These are phyloP conservation scores for Calameuta idolon DNA, from an alignment of 2,888 invertebrate species.

Conservation along the genomic window DNA sequence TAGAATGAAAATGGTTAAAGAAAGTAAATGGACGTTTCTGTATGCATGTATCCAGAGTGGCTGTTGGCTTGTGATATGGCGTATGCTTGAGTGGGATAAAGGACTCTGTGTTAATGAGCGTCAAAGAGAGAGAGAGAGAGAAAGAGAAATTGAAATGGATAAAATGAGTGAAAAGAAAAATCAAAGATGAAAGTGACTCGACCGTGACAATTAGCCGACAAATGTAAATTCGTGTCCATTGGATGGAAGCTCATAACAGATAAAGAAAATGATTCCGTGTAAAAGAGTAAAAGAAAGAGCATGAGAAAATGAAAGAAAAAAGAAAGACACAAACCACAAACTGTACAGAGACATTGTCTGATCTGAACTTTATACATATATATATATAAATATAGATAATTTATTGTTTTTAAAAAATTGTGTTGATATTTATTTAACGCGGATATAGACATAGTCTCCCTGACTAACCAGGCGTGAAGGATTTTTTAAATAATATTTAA, in stretches of 20 bases:
- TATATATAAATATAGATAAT: conserved; percentile 61
- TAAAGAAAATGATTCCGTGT: too few species aligned
- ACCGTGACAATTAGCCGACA: too few species aligned
- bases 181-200: too few species aligned
- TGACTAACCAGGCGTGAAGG: too few species aligned
- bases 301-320: neutral
- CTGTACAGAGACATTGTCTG: conserved; percentile 64
- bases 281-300: neutral
- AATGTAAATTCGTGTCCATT: too few species aligned
- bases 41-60: too few species aligned
- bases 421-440: conserved; percentile 48
- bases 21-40: too few species aligned
- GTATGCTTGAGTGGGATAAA: conserved; percentile 17
- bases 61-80: too few species aligned
- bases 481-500: too few species aligned
- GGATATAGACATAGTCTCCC: too few species aligned
- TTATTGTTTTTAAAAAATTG: conserved; percentile 60
- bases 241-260: too few species aligned
- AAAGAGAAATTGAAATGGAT: conserved; percentile 20
- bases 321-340: conserved; percentile 22
- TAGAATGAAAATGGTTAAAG: neutral
- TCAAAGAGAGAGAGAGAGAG: conserved; percentile 37
- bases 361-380: conserved; percentile 55
- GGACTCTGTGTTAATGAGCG: conserved; percentile 38
- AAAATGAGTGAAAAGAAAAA: conserved; percentile 19